Percentiles rank a stretch among this genome's conserved stretches.
Conservation (phyloP, 2,888 invertebrate species). For the Lithophane socia region DNA sequence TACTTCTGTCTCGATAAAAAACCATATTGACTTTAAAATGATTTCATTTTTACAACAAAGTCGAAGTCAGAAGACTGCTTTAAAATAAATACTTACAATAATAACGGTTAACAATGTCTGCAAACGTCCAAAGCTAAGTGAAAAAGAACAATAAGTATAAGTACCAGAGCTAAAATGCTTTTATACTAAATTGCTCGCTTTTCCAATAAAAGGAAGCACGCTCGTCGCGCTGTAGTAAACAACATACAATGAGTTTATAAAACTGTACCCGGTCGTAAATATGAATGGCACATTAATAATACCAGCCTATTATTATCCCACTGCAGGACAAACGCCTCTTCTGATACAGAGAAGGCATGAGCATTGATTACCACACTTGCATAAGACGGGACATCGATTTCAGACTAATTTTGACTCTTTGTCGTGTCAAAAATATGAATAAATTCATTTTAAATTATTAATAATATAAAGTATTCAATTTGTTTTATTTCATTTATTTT, state of each 20-base stretch:
- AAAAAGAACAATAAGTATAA: constrained; percentile 18
- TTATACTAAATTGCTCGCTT: constrained; percentile 29
- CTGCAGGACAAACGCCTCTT: no score
- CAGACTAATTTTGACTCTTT: no score
- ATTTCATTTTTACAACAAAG: background rate
- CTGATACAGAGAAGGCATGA: no score
- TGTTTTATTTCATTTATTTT: no score
- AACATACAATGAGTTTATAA: background rate
- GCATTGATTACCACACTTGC: no score
- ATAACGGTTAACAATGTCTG: background rate
- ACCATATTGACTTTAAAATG: background rate
- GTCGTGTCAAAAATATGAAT: no score
- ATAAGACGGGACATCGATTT: no score
- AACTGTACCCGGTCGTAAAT: background rate
- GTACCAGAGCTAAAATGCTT: constrained; percentile 7
- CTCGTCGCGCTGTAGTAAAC: constrained; percentile 3
- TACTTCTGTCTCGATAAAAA: background rate
- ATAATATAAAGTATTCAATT: no score
- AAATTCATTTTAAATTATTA: no score
- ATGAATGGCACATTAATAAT: background rate
- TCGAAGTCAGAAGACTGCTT: background rate
- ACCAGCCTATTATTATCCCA: no score
- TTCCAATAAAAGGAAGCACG: constrained; percentile 39
- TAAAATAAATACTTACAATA: background rate
- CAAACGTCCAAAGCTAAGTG: constrained; percentile 2